phyloP scores from a whole-genome alignment of 35 echinoderm and acorn worm genomes.

The Patiria miniata region DNA sequence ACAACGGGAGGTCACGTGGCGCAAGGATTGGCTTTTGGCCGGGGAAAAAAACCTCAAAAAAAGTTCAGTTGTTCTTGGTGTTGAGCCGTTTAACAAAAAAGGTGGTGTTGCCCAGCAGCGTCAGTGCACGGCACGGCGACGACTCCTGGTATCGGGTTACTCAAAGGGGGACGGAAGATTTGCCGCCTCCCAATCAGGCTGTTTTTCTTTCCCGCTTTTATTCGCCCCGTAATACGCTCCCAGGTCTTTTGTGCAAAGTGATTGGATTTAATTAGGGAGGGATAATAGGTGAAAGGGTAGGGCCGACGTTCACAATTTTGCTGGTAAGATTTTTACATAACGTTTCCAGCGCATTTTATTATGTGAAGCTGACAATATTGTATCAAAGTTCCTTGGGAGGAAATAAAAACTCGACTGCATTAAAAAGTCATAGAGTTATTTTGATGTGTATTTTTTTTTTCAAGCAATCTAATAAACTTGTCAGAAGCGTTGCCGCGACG shows the following conservation, averaged over 20 bases:
- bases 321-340: too few relatives aligned
- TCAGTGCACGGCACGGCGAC: neutral
- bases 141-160: neutral
- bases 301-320: too few relatives aligned
- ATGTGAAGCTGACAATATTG: too few relatives aligned
- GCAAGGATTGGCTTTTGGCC: conserved; percentile 13
- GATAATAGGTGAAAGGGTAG: neutral
- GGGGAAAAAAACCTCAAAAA: too few relatives aligned
- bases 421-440: conserved; percentile 18
- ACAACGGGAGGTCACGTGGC: conserved; percentile 56
- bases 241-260: conserved; percentile 16
- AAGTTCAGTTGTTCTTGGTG: neutral
- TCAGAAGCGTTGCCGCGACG: neutral
- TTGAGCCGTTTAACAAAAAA: conserved; percentile 31
- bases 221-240: neutral
- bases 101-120: conserved; percentile 16
- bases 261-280: conserved; percentile 28
- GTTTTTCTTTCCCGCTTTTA: neutral
- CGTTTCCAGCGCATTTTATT: too few relatives aligned
- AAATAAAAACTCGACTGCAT: neutral
- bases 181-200: neutral
- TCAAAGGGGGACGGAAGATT: conserved; percentile 4
- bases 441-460: neutral
- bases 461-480: conserved; percentile 19
- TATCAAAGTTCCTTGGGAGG: too few relatives aligned